These are phyloP conservation scores for Colostygia pectinataria DNA, from an alignment of 2,888 invertebrate genomes.

Conservation along the genomic window DNA sequence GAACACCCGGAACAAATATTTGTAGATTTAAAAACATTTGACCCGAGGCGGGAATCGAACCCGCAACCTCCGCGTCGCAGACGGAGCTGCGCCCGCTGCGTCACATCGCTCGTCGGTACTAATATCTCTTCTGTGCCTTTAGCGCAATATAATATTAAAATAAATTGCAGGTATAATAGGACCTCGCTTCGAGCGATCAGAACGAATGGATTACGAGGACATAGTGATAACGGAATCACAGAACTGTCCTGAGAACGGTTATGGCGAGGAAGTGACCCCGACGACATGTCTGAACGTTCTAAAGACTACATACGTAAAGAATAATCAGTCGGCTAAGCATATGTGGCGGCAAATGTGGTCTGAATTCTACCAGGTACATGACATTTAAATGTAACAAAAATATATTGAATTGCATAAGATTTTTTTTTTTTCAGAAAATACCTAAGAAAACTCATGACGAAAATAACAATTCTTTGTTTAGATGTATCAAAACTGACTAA, in stretches of 20 bases:
- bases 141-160: not conserved
- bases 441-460: too few relatives aligned
- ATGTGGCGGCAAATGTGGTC: slow-evolving; percentile 75
- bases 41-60: too few relatives aligned
- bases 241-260: slow-evolving; percentile 77
- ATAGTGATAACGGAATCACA: slow-evolving; percentile 79
- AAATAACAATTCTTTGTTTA: too few relatives aligned
- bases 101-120: not conserved
- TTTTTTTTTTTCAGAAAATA: too few relatives aligned
- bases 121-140: not conserved
- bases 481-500: too few relatives aligned
- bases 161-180: slow-evolving; percentile 70
- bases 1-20: too few relatives aligned
- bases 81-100: too few relatives aligned
- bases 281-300: slow-evolving; percentile 71
- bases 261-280: slow-evolving; percentile 67
- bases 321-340: slow-evolving; percentile 59
- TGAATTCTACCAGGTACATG: slow-evolving; percentile 67
- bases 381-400: too few relatives aligned
- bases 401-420: too few relatives aligned
- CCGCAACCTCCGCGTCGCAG: too few relatives aligned
- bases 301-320: slow-evolving; percentile 68
- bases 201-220: slow-evolving; percentile 85
- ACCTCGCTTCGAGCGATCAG: slow-evolving; percentile 75
- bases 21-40: too few relatives aligned